These are phyloP conservation scores for Phrynosoma platyrhinos DNA, from an alignment of 2,113 vertebrate genomes.

Conservation along the genomic window DNA sequence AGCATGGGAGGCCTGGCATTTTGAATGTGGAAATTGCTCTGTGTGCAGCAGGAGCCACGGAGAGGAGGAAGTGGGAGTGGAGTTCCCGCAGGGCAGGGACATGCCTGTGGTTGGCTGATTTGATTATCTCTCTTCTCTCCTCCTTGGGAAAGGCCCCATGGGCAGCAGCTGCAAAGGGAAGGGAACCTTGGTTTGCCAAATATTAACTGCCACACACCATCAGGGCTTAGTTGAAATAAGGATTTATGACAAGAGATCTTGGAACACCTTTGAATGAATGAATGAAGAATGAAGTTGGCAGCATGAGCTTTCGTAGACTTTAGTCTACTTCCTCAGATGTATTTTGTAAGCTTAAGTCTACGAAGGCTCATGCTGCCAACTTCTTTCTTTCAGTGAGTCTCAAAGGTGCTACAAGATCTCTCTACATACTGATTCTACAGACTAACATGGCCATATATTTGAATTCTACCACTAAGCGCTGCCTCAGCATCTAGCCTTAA, in stretches of 20 bases:
- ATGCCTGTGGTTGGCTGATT: constrained; percentile 36
- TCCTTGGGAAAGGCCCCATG: constrained; percentile 32
- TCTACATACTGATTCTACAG: too few species aligned
- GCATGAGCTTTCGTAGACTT: too few species aligned
- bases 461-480: too few species aligned
- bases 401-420: too few species aligned
- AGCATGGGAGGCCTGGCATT: not conserved
- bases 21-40: not conserved
- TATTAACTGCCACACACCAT: not conserved
- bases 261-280: too few species aligned
- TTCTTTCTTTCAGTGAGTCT: too few species aligned
- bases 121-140: constrained; percentile 17
- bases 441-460: too few species aligned
- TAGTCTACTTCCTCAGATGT: too few species aligned
- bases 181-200: constrained; percentile 10
- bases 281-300: too few species aligned
- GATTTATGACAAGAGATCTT: too few species aligned
- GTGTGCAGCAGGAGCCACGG: not conserved
- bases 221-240: not conserved
- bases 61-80: constrained; percentile 26
- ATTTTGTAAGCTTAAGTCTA: too few species aligned
- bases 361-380: too few species aligned
- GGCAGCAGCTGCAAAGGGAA: constrained; percentile 33
- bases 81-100: not conserved
- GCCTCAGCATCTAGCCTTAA: not conserved